Evolutionary conservation across 2,888 invertebrate genomes (phyloP).

Genomic region (Metacarcinus magister): DNA sequence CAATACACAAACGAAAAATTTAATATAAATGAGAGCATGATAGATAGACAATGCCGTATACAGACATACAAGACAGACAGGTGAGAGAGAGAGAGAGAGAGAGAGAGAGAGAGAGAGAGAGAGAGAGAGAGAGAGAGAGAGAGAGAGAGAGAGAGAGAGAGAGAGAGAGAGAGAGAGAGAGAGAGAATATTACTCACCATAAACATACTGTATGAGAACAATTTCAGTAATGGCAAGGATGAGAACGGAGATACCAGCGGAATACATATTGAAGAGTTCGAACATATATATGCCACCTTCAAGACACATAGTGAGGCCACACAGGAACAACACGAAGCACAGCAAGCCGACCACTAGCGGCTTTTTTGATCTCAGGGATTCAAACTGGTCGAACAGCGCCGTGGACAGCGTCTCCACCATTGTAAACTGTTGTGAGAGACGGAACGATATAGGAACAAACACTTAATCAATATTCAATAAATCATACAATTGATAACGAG

Average conservation of each 20-base stretch:
- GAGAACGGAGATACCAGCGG: slow-evolving; percentile 84
- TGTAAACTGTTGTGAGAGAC: slow-evolving; percentile 80
- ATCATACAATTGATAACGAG: no score
- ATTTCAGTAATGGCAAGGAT: slow-evolving; percentile 85
- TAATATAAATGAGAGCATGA: neutral
- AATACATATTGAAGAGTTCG: slow-evolving; percentile 86
- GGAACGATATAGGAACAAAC: no score
- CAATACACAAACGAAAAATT: neutral
- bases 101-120: neutral
- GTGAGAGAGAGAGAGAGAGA: no score
- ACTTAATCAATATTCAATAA: no score
- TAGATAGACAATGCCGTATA: neutral
- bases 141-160: neutral
- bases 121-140: no score
- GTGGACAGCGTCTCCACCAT: slow-evolving; percentile 87
- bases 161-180: neutral
- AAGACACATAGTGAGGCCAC: slow-evolving; percentile 83
- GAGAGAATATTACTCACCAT: slow-evolving; percentile 68
- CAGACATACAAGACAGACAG: neutral
- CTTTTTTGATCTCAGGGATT: slow-evolving; percentile 84
- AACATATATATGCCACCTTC: slow-evolving; percentile 86
- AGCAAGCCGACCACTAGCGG: slow-evolving; percentile 84
- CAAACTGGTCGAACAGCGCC: slow-evolving; percentile 86
- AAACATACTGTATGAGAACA: slow-evolving; percentile 84
- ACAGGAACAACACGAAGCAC: slow-evolving; percentile 83